Percentiles rank a stretch among this genome's conserved stretches.
These are phyloP conservation scores for Platyscapa corneri DNA, from an alignment of 1,140 invertebrate species.

Conservation along the genomic window DNA sequence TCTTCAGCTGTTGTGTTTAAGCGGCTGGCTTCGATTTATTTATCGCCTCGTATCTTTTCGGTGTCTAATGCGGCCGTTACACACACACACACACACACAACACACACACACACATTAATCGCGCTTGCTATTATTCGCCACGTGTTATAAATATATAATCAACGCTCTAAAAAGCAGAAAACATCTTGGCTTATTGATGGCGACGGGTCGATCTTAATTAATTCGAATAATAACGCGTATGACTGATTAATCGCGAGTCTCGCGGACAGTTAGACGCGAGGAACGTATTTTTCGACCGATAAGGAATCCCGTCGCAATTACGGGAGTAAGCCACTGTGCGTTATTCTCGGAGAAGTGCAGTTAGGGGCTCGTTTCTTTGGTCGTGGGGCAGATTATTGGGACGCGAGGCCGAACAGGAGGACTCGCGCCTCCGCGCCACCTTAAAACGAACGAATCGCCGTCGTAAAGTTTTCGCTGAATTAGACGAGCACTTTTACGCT, in stretches of 20 bases:
- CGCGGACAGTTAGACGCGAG: too few relatives aligned
- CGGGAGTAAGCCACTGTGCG: background rate
- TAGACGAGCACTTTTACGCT: conserved; percentile 42
- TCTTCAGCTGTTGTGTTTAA: conserved; percentile 3
- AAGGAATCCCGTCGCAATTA: background rate
- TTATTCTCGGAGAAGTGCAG: background rate
- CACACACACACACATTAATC: too few relatives aligned
- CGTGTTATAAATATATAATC: background rate
- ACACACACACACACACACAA: too few relatives aligned
- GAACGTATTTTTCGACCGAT: background rate
- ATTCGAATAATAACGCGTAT: background rate
- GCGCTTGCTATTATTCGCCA: background rate
- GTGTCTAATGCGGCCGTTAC: background rate
- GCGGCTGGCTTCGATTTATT: conserved; percentile 6
- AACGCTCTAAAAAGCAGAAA: background rate
- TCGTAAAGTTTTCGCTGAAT: conserved; percentile 40
- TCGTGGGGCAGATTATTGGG: background rate
- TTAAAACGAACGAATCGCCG: background rate
- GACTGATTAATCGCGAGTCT: background rate
- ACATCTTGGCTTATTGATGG: background rate
- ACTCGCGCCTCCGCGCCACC: background rate
- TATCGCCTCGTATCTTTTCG: conserved; percentile 26
- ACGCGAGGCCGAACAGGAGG: background rate
- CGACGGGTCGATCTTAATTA: background rate
- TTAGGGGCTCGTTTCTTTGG: background rate